These are phyloP conservation scores for Tachina lurida DNA, from an alignment of 2,888 invertebrate species.

Conservation along the genomic window DNA sequence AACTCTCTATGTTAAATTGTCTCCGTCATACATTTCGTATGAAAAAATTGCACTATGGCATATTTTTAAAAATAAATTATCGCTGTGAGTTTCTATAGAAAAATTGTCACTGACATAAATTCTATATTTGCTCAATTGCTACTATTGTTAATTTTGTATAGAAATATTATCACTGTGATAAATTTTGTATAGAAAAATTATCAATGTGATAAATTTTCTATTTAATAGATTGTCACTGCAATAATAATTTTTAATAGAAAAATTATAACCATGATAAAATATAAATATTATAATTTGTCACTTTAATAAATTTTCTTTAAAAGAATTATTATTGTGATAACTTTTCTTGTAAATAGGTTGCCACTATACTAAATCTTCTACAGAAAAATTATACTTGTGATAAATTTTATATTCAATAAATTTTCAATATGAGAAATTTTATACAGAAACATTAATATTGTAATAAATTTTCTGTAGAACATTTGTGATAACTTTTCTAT, in stretches of 20 bases:
- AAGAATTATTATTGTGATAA: background rate
- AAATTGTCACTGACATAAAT: background rate
- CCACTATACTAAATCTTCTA: no score
- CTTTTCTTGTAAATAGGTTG: background rate
- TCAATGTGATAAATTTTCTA: background rate
- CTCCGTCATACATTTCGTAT: no score
- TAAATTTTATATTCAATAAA: background rate
- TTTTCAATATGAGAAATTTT: background rate
- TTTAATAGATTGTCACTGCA: background rate
- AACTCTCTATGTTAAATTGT: no score
- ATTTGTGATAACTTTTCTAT: background rate
- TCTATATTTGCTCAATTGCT: no score
- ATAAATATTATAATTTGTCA: background rate
- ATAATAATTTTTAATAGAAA: background rate
- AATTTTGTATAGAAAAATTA: background rate
- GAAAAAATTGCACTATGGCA: no score
- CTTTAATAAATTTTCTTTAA: background rate
- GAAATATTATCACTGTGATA: background rate
- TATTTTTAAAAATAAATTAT: no score
- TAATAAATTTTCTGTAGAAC: background rate
- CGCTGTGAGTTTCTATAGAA: no score
- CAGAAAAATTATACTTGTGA: background rate
- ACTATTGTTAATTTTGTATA: no score
- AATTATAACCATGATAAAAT: background rate
- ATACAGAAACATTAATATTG: background rate